phyloP scores from a whole-genome alignment of 2,888 invertebrate species.

The Campopleginae sp. region DNA sequence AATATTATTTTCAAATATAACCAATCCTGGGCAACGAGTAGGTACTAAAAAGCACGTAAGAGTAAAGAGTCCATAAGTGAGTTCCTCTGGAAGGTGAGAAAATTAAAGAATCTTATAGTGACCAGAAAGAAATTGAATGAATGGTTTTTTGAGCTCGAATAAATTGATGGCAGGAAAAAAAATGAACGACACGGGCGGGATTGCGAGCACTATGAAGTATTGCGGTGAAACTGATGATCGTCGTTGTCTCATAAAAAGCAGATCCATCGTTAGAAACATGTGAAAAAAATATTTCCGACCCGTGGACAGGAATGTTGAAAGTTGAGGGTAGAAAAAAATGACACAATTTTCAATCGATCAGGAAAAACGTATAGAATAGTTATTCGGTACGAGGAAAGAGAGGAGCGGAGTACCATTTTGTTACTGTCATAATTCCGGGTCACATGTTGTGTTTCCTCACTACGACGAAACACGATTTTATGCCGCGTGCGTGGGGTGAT shows the following conservation, averaged over 20 bases:
- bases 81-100: not conserved
- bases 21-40: not conserved
- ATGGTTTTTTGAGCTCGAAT: not conserved
- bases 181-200: not conserved
- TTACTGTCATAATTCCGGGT: slow-evolving; percentile 29
- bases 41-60: slow-evolving; percentile 25
- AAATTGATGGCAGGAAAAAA: not conserved
- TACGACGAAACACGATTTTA: slow-evolving; percentile 10
- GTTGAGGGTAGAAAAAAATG: not conserved
- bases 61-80: slow-evolving; percentile 10
- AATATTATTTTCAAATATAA: slow-evolving; percentile 18
- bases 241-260: not conserved
- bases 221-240: not conserved
- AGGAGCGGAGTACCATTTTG: slow-evolving; percentile 18
- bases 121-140: not conserved
- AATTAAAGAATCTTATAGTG: not conserved
- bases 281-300: not conserved
- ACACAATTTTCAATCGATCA: not conserved
- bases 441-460: slow-evolving; percentile 45
- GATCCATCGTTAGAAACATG: not conserved
- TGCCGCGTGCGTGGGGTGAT: slow-evolving; percentile 24
- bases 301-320: not conserved
- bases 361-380: not conserved
- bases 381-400: not conserved
- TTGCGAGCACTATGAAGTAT: not conserved